phyloP scores from a whole-genome alignment of 2,888 invertebrate genomes.

The Papilio demoleus region DNA sequence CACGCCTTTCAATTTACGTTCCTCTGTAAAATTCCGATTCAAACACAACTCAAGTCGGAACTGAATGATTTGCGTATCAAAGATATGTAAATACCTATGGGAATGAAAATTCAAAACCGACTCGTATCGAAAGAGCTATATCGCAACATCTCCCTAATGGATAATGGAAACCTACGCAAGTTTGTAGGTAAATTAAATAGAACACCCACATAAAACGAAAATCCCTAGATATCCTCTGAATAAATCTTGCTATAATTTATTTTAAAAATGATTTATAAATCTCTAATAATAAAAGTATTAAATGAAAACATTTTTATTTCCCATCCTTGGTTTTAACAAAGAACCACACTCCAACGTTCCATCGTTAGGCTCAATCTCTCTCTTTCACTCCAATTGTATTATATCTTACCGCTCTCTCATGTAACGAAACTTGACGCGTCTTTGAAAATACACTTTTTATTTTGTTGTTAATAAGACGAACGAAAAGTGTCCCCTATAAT shows the following conservation, averaged over 20 bases:
- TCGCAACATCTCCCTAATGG: background rate
- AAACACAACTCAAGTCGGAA: constrained; percentile 7
- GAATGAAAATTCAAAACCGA: constrained; percentile 14
- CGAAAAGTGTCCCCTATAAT: too few species aligned
- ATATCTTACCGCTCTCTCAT: background rate
- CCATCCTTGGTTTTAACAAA: too few species aligned
- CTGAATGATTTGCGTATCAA: constrained; percentile 18
- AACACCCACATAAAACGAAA: too few species aligned
- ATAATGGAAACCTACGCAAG: constrained; percentile 7
- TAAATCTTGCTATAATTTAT: background rate
- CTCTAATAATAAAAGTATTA: too few species aligned
- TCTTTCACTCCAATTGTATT: background rate
- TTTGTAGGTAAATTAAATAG: background rate
- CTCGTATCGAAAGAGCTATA: background rate
- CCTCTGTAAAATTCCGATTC: background rate
- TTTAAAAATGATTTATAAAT: too few species aligned
- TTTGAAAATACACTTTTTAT: background rate
- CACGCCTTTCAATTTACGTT: background rate
- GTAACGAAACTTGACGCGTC: background rate
- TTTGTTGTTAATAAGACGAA: too few species aligned
- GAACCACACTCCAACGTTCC: background rate
- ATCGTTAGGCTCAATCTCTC: background rate
- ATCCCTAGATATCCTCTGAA: background rate
- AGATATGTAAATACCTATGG: constrained; percentile 13
- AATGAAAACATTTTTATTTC: too few species aligned